Evolutionary conservation across 2,113 vertebrate species (phyloP).

Genomic region (Malurus melanocephalus): DNA sequence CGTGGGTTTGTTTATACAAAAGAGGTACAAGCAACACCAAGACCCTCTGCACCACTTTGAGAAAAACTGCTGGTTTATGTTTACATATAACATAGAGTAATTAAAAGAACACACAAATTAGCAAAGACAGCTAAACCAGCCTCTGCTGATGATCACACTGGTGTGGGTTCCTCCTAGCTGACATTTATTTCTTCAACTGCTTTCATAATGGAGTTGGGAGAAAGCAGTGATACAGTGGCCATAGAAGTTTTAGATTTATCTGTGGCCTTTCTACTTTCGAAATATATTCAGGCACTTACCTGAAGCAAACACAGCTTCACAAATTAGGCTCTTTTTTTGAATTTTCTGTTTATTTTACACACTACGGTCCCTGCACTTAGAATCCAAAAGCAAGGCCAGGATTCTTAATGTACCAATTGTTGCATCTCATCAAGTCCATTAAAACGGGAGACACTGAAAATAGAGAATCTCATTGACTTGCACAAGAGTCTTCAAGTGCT

Average conservation of each 20-base stretch:
- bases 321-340: not conserved
- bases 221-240: not conserved
- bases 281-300: not conserved
- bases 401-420: slow-evolving; percentile 20
- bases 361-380: not conserved
- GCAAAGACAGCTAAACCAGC: not conserved
- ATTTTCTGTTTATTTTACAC: not conserved
- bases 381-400: not conserved
- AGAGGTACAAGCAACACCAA: not conserved
- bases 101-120: not conserved
- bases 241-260: not conserved
- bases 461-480: slow-evolving; percentile 26
- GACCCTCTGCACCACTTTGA: not conserved
- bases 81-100: not conserved
- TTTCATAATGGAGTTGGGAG: not conserved
- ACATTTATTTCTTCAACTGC: not conserved
- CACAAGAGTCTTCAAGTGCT: slow-evolving; percentile 25
- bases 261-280: not conserved
- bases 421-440: slow-evolving; percentile 7
- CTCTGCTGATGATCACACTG: not conserved
- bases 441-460: not conserved
- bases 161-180: not conserved
- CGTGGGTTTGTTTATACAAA: not conserved
- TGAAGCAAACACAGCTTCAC: not conserved
- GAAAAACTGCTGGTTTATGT: not conserved